Evolutionary conservation across 2,888 invertebrate genomes (phyloP).

Genomic region (Ochropacha duplaris): DNA sequence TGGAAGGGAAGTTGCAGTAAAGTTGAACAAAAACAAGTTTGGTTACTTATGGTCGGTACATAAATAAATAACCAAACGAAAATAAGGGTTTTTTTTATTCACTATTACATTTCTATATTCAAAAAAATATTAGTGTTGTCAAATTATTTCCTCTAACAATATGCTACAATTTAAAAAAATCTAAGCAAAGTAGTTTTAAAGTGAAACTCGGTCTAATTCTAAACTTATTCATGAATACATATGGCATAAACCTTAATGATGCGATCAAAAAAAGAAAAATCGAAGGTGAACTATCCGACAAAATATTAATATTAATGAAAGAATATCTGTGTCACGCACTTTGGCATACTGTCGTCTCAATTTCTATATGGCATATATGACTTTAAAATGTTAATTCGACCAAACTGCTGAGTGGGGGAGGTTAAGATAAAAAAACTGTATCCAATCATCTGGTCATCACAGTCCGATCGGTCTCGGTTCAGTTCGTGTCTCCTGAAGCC

Average conservation of each 20-base stretch:
- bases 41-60: not conserved
- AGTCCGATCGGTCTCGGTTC: constrained; percentile 66
- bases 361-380: constrained; percentile 60
- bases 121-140: not conserved
- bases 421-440: constrained; percentile 76
- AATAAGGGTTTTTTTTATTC: not conserved
- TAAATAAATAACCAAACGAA: not conserved
- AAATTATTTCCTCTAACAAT: not conserved
- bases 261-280: constrained; percentile 47
- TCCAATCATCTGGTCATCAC: constrained; percentile 66
- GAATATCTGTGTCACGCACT: constrained; percentile 66
- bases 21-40: constrained; percentile 4
- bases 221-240: constrained; percentile 28
- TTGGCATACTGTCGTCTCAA: constrained; percentile 64
- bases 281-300: constrained; percentile 48
- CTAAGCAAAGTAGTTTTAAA: not conserved
- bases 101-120: not conserved
- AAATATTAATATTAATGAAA: constrained; percentile 73
- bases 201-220: constrained; percentile 3
- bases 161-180: not conserved
- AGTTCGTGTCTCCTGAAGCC: constrained; percentile 35
- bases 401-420: constrained; percentile 66
- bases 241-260: constrained; percentile 48
- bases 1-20: constrained; percentile 7
- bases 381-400: constrained; percentile 70